These are phyloP conservation scores for Micromussa lordhowensis DNA, from an alignment of 92 coral and sea anemone genomes.

Conservation along the genomic window DNA sequence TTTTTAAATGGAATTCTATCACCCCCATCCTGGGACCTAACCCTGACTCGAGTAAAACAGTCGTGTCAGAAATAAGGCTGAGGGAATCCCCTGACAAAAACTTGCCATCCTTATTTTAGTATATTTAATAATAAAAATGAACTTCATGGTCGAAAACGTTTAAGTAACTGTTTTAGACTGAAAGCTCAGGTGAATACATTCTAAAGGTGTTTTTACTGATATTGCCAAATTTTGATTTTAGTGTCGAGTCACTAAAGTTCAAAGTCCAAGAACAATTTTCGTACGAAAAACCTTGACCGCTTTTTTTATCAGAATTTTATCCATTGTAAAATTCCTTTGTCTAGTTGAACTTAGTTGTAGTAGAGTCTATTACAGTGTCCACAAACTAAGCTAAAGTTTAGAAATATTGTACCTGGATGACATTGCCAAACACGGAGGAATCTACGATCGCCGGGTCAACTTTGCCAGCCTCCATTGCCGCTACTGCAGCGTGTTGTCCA, in stretches of 20 bases:
- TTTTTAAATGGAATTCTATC: too few species aligned
- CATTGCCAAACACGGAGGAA: conserved; percentile 95
- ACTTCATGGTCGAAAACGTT: background rate
- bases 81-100: background rate
- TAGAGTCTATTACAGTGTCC: background rate
- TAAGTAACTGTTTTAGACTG: background rate
- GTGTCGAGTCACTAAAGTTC: background rate
- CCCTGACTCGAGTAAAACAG: background rate
- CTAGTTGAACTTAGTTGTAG: background rate
- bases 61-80: background rate
- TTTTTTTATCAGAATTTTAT: background rate
- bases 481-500: conserved; percentile 88
- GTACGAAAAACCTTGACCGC: background rate
- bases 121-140: background rate
- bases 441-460: conserved; percentile 94
- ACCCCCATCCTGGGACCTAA: too few species aligned
- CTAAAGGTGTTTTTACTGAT: background rate
- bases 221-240: background rate
- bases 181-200: background rate
- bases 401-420: conserved; percentile 78
- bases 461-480: conserved; percentile 85
- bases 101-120: background rate
- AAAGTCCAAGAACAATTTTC: conserved; percentile 21
- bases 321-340: background rate
- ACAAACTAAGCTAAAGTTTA: background rate